Base-by-base conservation (phyloP, 2,797 vertebrate genomes). In the Parambassis ranga region DNA sequence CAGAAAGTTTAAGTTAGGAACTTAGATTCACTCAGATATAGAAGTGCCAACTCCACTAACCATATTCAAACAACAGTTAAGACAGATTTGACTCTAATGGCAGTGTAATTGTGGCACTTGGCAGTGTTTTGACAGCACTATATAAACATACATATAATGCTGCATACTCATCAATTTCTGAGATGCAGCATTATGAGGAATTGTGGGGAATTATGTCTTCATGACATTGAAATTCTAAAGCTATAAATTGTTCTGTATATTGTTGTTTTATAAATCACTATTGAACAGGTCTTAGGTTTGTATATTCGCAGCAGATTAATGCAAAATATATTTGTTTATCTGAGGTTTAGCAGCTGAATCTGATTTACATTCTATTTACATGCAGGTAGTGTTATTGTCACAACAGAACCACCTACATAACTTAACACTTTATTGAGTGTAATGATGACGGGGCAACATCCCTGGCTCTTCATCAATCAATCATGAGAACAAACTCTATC, bases 401-500 rank as follows among this genome's bases (percentile, higher is more conserved):
- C 9, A 20, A 48, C 7, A 43, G 39, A 10, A 44, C 31, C 28
- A 31, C 3, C 46, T 23, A 28, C 14, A 50, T 14, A 20, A 42
- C 15, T 26, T 20, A 50, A 52, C 27, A 32, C 33, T 38, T 71
- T 4, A 35, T 9, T 28, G 10, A 33, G 57, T 28, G 51, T 10
- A 35, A 41, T 36, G 10, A 19, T 16, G 8, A 35, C 42, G 35
- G n/a, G 20, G 30, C 18, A 33, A 10, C 19, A 10, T 18, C 44
- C 28, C 23, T 14, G 33, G 16, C 30, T 67, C 22, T 30, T 14
- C 14, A 38, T 14, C 50, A 27, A 50, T 70, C 47, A 55, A 60
- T 77, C 58, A 56, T 44, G 26, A 65, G 44, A 56, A 31, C 63
- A 63, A 70, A 50, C 15, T 48, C 65, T 18, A 30, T 57, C 32